Evolutionary conservation across 2,113 vertebrate species (phyloP).

Genomic region (Labeo catla): DNA sequence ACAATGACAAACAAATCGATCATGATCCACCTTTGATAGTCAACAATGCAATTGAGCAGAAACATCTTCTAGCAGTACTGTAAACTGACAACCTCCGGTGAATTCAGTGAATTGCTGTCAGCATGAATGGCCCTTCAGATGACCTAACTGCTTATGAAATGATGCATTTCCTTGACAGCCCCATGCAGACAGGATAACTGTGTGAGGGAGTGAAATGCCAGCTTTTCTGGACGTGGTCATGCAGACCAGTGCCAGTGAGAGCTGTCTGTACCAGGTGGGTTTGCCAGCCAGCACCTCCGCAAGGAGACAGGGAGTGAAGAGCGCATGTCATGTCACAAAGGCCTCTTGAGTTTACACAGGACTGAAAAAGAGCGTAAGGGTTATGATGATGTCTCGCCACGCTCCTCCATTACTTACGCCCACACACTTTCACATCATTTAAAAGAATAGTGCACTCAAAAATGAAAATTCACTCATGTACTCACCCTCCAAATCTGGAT

Average conservation of each 20-base stretch:
- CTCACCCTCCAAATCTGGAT: background rate
- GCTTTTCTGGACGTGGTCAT: background rate
- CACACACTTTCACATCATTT: background rate
- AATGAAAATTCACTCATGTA: background rate
- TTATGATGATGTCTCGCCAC: background rate
- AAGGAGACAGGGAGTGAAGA: background rate
- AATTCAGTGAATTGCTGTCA: background rate
- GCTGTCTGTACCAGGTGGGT: background rate
- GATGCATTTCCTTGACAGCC: background rate
- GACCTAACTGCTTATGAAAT: background rate
- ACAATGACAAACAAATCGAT: background rate
- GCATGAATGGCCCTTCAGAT: background rate
- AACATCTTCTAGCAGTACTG: background rate
- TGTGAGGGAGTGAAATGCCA: background rate
- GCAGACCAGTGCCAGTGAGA: slow-evolving; percentile 13
- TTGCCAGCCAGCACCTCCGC: slow-evolving; percentile 22
- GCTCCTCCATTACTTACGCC: background rate
- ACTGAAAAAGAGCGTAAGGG: slow-evolving; percentile 17
- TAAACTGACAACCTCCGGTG: background rate
- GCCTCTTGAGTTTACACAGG: slow-evolving; percentile 3
- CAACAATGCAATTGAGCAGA: background rate
- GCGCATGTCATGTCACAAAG: slow-evolving; percentile 7
- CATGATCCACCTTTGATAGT: background rate
- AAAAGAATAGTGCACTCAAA: background rate
- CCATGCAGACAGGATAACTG: background rate